Base-by-base conservation (phyloP, 2,113 vertebrate genomes). In the Bos indicus region DNA sequence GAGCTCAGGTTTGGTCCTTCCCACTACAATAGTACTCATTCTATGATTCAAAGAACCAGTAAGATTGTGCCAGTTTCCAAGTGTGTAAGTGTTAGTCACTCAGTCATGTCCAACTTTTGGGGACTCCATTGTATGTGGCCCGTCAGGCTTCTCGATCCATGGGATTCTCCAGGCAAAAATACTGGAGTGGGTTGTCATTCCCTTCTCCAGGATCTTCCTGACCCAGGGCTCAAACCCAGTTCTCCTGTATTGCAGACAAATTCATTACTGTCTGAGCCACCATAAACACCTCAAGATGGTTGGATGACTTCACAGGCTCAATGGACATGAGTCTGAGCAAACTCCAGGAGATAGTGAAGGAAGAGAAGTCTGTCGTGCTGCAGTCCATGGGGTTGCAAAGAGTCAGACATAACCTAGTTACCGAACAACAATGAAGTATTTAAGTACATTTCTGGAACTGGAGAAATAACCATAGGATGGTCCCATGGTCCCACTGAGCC, bases 71-170 rank as follows among this genome's bases (percentile, higher is more conserved):
- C 83, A 85, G 40, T 59, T 59, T 43, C 56, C 57, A 46, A 59
- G n/a, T 26, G 23, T 40, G 25, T 25, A 67, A 64, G 30, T 71
- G 64, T 71, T 36, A 71, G 64, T 10, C 17, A 23, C n/a, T 21
- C 8, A 33, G 60, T 62, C 28, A 62, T 62, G 7, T 64, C 30
- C 62, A 17, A 8, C 30, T 33, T 16, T 36, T 21, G 3, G 17
- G n/a, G 64, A 71, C 17, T 23, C n/a, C 19, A 36, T 19, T 36
- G 64, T 71, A 43, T 36, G 64, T 71, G 25, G 21, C 36, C 71
- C 0, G 5, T 21, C 2, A 43, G 71, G 71, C 36, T 74, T 36
- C 71, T 74, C 5, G 0, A 25, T 40, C 36, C 71, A 25, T 43
- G 36, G 5, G 21, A 74, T 74, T 43, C 36, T 74, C 3, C 71